These are phyloP conservation scores for Forbesichthys papilliferus DNA, from an alignment of 2,113 vertebrate genomes.

Conservation along the genomic window DNA sequence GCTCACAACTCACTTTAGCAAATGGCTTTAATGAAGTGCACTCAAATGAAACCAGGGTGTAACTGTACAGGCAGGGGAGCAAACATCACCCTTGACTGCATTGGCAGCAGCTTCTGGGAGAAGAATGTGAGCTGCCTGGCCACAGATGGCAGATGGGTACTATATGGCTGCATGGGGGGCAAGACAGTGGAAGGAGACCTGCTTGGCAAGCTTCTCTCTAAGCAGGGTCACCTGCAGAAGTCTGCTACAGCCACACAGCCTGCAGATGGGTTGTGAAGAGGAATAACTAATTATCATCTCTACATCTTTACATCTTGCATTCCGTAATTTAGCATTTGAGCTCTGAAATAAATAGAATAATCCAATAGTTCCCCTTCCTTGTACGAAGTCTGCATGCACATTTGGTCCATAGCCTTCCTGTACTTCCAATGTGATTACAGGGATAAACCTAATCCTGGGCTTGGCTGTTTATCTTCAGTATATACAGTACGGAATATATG, in stretches of 20 bases:
- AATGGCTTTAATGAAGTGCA: not conserved
- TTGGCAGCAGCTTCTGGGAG: constrained; percentile 81
- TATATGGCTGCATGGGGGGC: constrained; percentile 83
- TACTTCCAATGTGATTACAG: not conserved
- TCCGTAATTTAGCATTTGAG: not conserved
- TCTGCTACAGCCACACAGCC: constrained; percentile 77
- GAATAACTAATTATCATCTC: not conserved
- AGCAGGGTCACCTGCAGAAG: constrained; percentile 80
- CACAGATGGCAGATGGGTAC: constrained; percentile 82
- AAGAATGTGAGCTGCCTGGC: constrained; percentile 81
- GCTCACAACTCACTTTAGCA: no score
- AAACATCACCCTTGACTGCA: constrained; percentile 84
- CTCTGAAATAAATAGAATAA: no score
- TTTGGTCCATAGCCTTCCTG: not conserved
- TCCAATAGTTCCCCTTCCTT: not conserved
- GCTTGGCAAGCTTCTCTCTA: constrained; percentile 79
- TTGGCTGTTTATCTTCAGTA: constrained; percentile 52
- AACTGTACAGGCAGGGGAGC: constrained; percentile 78
- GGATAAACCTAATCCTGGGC: no score
- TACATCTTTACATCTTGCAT: not conserved
- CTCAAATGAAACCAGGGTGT: not conserved
- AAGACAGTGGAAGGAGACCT: constrained; percentile 77
- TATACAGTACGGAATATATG: constrained; percentile 84
- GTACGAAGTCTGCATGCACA: not conserved
- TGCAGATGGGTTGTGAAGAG: constrained; percentile 67